Evolutionary conservation across 2,888 invertebrate genomes (phyloP), one percentile per base, ranked within the genome.

Genomic region (Yponomeuta plumbellus): DNA sequence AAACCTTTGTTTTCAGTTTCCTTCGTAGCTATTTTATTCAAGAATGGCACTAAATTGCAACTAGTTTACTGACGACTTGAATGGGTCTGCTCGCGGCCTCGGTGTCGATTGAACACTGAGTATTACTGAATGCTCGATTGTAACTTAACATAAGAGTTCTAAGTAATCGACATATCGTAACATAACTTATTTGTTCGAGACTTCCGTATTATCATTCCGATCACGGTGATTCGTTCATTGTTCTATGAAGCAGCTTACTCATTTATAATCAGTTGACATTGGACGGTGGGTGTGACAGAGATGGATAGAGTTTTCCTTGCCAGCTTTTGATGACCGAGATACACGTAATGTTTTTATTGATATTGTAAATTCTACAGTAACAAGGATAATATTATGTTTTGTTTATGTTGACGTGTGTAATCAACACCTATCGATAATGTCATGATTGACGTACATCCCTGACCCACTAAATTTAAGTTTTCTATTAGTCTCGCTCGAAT

Each of bases 191-290:
- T 11, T 6, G 44, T 52, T 17, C 44, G 44, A 52, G 17, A 17
- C 17, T 59, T 67, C 68, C 69, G 74, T 72, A 76, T 84, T 83
- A 79, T 71, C 73, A 84, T 86, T 82, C 85, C 70, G 71, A 73
- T 71, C 78, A 78, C 76, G 68, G 70, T 65, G 69, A 77, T 80
- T 81, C 80, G 81, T 81, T 81, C 78, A 78, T 83, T 80, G 83
- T 84, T 74, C 74, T 75, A 57, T 63, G 71, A 52, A 17, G 44
- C 44, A 52, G 44, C 44, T 62, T 69, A 61, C 58, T 68, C 68
- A 59, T 70, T 63, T 62, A 67, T 66, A 69, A 70, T 34, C 34
- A 34, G 1, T 34, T 34, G 34, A 34, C 8, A 34, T 6, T 5
- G 69, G 67, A 68, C 67, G 34, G 34, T 34, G 8, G 56, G n/a